phyloP scores from a whole-genome alignment of 2,113 vertebrate species.

The Australoheros scitulus region DNA sequence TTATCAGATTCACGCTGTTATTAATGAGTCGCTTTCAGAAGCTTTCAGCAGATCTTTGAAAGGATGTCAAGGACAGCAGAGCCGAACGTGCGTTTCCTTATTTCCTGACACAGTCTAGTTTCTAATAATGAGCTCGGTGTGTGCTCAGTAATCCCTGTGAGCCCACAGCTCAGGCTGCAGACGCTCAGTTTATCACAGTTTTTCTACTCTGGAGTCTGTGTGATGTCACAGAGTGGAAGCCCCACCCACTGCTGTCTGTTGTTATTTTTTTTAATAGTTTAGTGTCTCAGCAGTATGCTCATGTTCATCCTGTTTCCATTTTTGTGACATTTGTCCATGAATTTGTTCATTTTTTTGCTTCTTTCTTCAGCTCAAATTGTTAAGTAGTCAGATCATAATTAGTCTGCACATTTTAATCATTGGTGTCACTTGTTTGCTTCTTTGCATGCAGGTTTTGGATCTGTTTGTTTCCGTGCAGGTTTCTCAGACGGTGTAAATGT shows the following conservation, averaged over 20 bases:
- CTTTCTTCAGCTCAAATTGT: background rate
- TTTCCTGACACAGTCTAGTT: background rate
- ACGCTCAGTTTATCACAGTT: background rate
- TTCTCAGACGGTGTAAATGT: background rate
- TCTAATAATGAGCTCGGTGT: background rate
- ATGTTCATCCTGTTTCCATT: background rate
- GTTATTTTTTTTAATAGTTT: background rate
- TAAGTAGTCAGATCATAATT: background rate
- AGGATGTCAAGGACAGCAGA: background rate
- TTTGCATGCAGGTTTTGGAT: too few relatives aligned
- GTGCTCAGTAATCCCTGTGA: background rate
- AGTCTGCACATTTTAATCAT: background rate
- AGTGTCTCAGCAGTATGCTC: background rate
- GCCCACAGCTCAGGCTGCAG: too few relatives aligned
- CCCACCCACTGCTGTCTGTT: too few relatives aligned
- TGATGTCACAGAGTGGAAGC: background rate
- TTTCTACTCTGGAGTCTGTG: background rate
- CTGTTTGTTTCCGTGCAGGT: too few relatives aligned
- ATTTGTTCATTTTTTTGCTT: background rate
- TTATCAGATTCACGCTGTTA: background rate
- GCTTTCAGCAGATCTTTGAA: background rate
- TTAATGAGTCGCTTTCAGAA: background rate
- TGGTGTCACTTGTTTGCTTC: too few relatives aligned
- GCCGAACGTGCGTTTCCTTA: background rate
- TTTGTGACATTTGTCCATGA: background rate